Percentiles rank a stretch among this genome's conserved stretches.
These are phyloP conservation scores for Serinus canaria DNA, from an alignment of 2,113 vertebrate species.

Conservation along the genomic window DNA sequence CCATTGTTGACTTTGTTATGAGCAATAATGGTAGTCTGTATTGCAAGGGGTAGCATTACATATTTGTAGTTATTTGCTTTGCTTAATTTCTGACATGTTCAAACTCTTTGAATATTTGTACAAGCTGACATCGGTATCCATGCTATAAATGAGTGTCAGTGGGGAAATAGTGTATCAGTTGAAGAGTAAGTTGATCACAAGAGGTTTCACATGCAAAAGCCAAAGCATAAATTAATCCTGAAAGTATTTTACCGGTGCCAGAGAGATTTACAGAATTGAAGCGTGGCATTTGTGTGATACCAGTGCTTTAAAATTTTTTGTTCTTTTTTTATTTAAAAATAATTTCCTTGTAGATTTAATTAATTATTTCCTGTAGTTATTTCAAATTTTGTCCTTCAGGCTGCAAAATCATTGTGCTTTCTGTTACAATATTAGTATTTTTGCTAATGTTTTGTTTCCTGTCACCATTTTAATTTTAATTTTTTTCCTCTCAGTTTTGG, in stretches of 20 bases:
- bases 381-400: background rate
- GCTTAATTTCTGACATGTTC: background rate
- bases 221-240: background rate
- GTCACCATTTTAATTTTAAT: background rate
- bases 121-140: background rate
- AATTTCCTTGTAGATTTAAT: background rate
- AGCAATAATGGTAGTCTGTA: background rate
- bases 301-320: background rate
- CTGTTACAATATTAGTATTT: background rate
- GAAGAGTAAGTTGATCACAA: background rate
- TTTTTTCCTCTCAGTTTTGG: fast-evolving
- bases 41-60: background rate
- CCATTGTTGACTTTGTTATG: background rate
- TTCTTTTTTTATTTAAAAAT: background rate
- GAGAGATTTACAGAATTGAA: background rate
- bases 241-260: background rate
- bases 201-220: background rate
- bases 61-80: background rate
- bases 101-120: background rate
- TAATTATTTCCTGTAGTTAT: background rate
- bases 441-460: background rate
- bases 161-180: background rate
- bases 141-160: background rate
- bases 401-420: background rate
- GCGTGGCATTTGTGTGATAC: background rate